Base-by-base conservation (phyloP, 2,888 invertebrate species). In the Reticulitermes lucifugus region DNA sequence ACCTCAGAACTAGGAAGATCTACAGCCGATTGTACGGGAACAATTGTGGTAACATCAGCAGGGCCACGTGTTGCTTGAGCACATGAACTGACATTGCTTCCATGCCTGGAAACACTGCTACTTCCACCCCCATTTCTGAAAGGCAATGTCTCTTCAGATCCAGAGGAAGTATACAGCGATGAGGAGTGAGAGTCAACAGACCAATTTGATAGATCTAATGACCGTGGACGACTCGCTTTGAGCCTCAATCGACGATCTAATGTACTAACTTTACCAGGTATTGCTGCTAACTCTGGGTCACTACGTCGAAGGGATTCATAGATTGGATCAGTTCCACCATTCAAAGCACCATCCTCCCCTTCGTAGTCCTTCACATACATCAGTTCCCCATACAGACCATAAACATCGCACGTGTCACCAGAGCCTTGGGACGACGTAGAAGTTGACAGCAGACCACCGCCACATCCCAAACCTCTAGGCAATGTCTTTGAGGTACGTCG, bases 301-400 rank as follows among this genome's bases (percentile, higher is more conserved):
- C 96, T 96, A 81, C 96, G 92, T 21, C 96, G 92, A 84, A 96
- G 91, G 0, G 95, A 94, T 88, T 97, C 97, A 88, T 95, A 95
- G 60, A 96, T 94, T 0, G 95, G 94, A 85, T 95, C 94, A 0
- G 95, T 94, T 82, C 93, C 93, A 22, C 84, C 86, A 14, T 79
- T 83, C 3, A 88, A 88, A 1, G 94, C 94, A 87, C 95, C 94
- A 9, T 94, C 94, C 87, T 95, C 95, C n/a, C 95, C 96, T 85
- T 96, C 96, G 88, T 96, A 96, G 89, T 97, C 97, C 89, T 96
- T 96, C 0, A 97, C 95, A 90, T 97, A 97, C 94, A 98, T 96
- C 85, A 98, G 91, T 89, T 98, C 97, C 1, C 96, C 96, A 89
- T 97, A 98, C 1, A 98, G 91, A 0, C 97, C 97, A 89, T 97